These are phyloP conservation scores for Popillia japonica DNA, from an alignment of 1,140 invertebrate genomes.

Conservation along the genomic window DNA sequence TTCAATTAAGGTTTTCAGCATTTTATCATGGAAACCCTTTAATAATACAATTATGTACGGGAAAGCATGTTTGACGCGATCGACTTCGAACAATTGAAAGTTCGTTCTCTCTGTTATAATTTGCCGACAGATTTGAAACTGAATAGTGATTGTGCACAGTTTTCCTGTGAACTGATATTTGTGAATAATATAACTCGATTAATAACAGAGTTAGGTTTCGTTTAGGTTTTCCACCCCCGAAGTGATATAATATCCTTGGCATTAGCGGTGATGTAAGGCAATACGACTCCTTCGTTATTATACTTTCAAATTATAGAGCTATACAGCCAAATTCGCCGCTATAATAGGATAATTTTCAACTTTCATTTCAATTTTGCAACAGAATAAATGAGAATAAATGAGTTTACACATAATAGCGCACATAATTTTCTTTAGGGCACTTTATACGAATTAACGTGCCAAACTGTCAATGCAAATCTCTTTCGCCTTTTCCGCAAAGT, in stretches of 20 bases:
- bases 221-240: not conserved
- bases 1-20: slow-evolving; percentile 5
- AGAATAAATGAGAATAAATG: no score
- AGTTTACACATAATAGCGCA: no score
- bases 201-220: not conserved
- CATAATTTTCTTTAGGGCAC: no score
- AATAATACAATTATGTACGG: not conserved
- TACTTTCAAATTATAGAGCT: not conserved
- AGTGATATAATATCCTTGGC: not conserved
- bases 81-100: not conserved
- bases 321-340: no score
- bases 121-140: not conserved
- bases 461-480: not conserved
- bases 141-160: not conserved
- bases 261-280: not conserved
- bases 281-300: not conserved
- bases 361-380: no score
- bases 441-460: not conserved
- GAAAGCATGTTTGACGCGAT: not conserved
- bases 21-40: slow-evolving; percentile 10
- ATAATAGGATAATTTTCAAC: no score
- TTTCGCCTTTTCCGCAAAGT: not conserved
- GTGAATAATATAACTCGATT: not conserved
- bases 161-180: not conserved
- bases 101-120: not conserved